Conservation (phyloP, 2,888 invertebrate genomes). For the Netelia inedita region DNA sequence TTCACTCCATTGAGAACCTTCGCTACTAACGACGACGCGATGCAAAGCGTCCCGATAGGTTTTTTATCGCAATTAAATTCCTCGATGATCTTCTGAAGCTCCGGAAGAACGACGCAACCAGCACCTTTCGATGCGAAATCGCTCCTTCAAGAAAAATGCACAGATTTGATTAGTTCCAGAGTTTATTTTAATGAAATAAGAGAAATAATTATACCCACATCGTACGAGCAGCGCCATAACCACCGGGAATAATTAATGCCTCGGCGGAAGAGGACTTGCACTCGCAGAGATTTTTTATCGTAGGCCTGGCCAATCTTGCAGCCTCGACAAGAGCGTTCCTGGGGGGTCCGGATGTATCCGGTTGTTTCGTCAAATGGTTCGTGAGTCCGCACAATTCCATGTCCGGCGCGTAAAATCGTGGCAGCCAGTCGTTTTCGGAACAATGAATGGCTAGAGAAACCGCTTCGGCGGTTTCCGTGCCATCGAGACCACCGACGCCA, state of each 20-base stretch:
- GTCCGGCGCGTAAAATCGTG: constrained; percentile 78
- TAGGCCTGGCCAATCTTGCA: constrained; percentile 86
- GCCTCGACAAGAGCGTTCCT: constrained; percentile 87
- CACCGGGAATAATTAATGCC: constrained; percentile 87
- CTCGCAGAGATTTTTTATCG: constrained; percentile 83
- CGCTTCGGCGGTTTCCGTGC: constrained; percentile 87
- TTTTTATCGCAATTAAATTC: constrained; percentile 86
- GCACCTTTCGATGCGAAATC: constrained; percentile 86
- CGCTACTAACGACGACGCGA: constrained; percentile 86
- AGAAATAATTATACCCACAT: constrained; percentile 83
- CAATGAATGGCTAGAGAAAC: constrained; percentile 82
- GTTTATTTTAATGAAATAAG: not conserved
- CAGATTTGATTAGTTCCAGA: constrained; percentile 26
- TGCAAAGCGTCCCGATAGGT: constrained; percentile 87
- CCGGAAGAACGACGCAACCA: constrained; percentile 84
- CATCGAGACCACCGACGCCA: constrained; percentile 87
- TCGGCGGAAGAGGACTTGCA: constrained; percentile 83
- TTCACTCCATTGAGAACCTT: constrained; percentile 83
- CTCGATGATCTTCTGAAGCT: constrained; percentile 85
- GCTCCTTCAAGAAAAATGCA: constrained; percentile 81
- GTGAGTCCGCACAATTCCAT: constrained; percentile 71
- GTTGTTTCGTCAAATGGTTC: constrained; percentile 75
- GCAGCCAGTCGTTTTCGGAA: constrained; percentile 71
- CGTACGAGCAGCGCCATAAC: constrained; percentile 87
- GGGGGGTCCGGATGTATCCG: constrained; percentile 62